Conservation (phyloP, 2,113 vertebrate species). For the Aldabrachelys gigantea region DNA sequence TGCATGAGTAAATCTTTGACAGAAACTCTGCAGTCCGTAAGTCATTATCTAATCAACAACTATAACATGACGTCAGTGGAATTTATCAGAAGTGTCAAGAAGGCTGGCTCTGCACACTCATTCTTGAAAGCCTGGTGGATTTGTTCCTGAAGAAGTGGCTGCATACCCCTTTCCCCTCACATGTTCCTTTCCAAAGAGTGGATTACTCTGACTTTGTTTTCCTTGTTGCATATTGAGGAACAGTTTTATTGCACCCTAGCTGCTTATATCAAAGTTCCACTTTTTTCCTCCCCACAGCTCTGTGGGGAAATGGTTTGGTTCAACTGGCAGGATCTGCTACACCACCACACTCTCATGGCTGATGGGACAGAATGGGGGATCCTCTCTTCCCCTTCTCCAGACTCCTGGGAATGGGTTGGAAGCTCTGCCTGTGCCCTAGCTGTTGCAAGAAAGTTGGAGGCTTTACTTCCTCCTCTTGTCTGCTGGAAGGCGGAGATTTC, state of each 20-base stretch:
- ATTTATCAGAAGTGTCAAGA: background rate
- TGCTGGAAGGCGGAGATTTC: background rate
- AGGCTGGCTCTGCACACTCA: background rate
- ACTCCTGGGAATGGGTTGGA: background rate
- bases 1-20: background rate
- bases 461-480: background rate
- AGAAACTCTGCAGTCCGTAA: background rate
- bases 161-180: background rate
- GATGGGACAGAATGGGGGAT: background rate
- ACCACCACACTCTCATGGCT: rapidly evolving
- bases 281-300: background rate
- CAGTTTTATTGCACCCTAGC: background rate
- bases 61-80: background rate
- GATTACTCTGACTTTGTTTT: background rate
- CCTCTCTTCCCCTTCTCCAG: background rate
- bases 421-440: background rate
- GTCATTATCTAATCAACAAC: background rate
- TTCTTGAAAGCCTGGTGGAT: background rate
- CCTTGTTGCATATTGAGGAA: background rate
- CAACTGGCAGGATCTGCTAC: background rate
- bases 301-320: background rate
- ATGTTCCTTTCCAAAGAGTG: background rate
- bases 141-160: background rate
- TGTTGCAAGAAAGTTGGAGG: background rate
- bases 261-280: background rate